Base-by-base conservation (phyloP, 1,140 invertebrate genomes). In the Lethocerus indicus region DNA sequence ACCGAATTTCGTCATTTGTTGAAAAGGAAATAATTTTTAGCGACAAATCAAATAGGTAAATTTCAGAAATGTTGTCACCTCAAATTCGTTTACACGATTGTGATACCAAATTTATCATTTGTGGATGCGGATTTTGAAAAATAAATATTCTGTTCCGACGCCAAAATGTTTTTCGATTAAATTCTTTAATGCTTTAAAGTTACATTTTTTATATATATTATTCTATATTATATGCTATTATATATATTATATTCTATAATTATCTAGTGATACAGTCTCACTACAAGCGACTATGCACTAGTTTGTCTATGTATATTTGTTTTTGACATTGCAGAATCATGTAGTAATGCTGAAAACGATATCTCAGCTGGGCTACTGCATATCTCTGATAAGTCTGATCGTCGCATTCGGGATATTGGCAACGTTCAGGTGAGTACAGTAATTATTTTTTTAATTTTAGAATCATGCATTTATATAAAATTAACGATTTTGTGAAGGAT, bases 361-460 rank as follows among this genome's bases (percentile, higher is more conserved):
- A 40, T 75, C 77, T 21, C 73, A 73, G 56, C 62, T 79, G n/a
- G 81, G 82, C 1, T 84, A 84, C 56, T 67, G 71, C 0, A 63
- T 83, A 7, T 84, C 81, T 0, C 64, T 84, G 3, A 63, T 72
- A 12, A 73, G 78, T 4, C 64, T 85, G 2, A 57, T 79, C 13
- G 61, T 78, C 2, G 77, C 81, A 7, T 72, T 83, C 52, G 61
- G 71, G 54, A 76, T 84, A 50, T 68, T 84, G 39, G 63, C 75
- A 4, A 68, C 68, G 32, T 77, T 83, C 54, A 81, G 79, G 81
- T 83, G 69, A 73, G 74, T 69, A 58, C 50, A 9, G 18, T 26
- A n/a, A 23, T n/a, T 2, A 23, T 25, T n/a, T 23, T 21, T 21
- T 43, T 23, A 21, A 6, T 21, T 45, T n/a, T n/a, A n/a, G n/a